Conservation (phyloP, 1,140 invertebrate genomes). For the Danaus melanippus region DNA sequence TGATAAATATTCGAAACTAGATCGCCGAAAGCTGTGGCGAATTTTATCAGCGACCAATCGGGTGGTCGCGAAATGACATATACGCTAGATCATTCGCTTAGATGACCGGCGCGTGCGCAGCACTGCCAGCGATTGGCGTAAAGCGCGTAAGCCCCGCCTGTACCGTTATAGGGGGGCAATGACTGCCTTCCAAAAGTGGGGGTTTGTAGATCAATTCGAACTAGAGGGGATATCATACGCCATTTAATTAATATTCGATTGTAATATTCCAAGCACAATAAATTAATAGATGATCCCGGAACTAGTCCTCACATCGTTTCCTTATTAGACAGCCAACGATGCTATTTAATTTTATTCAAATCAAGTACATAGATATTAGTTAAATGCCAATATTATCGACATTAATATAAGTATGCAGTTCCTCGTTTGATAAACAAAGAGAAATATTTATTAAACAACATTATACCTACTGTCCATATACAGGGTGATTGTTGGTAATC, state of each 20-base stretch:
- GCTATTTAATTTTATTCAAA: neutral
- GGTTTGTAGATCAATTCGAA: conserved; percentile 49
- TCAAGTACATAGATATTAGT: conserved; percentile 1
- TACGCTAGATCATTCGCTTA: conserved; percentile 64
- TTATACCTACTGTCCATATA: too few species aligned
- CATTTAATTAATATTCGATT: conserved; percentile 52
- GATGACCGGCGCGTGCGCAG: conserved; percentile 44
- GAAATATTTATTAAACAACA: too few species aligned
- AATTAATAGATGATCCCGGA: conserved; percentile 17
- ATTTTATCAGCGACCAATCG: conserved; percentile 56
- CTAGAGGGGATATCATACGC: conserved; percentile 56
- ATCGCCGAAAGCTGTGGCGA: conserved; percentile 41
- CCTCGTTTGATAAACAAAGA: conserved; percentile 1
- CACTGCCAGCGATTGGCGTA: conserved; percentile 55
- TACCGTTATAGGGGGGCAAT: conserved; percentile 64
- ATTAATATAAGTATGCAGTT: neutral
- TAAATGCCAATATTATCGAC: neutral
- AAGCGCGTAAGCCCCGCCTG: conserved; percentile 51
- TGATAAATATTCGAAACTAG: conserved; percentile 42
- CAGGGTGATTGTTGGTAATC: too few species aligned
- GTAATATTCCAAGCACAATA: conserved; percentile 17
- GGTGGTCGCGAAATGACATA: conserved; percentile 60
- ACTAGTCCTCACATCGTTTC: neutral
- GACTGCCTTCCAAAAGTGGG: conserved; percentile 52
- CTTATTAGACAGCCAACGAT: too few species aligned